Base-by-base conservation (phyloP, 1,140 invertebrate genomes). In the Heliconius eleuchia region DNA sequence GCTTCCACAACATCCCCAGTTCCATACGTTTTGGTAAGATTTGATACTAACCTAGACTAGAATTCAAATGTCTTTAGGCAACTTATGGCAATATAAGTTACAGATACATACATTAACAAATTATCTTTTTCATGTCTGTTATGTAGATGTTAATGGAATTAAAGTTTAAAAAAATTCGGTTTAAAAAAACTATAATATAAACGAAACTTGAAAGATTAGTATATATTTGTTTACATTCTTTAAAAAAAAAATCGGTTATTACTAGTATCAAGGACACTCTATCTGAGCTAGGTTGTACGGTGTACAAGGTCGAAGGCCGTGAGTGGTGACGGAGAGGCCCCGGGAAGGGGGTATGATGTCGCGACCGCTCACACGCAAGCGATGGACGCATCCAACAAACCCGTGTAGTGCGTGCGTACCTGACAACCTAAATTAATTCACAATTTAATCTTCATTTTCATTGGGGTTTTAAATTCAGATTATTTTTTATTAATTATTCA, bases 301-400 rank as follows among this genome's bases (percentile, higher is more conserved):
- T 19, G 91, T 94, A 76, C 92, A 94, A 27, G 90, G 85, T 19
- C 88, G 86, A 18, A 94, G 52, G 8, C 92, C 91, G 55, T 89
- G 87, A 27, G 89, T 82, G 9, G 81, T 84, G 73, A 93, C 77
- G 11, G 82, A 79, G 34, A 92, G 78, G 1, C 89, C 92, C 19
- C 87, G 82, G 1, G 90, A 82, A 1, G 92, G 91, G 37, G 92
- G 92, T 42, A 94, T 93, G 73, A 94, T 80, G 82, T 94, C 92
- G 52, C 88, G 87, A 1, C 91, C 92, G 77, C 89, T 92, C 50
- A 94, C 88, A 30, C 91, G 88, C 73, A 94, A 81, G 4, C 91
- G 85, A 71, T 94, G 91, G n/a, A 94, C 86, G 77, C 92, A 94
- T 46, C 92, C 92, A 39, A 94, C 89, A 82, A 94, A 94, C 19